Conservation (phyloP, 2,888 invertebrate genomes). For the Ochropleura leucogaster region DNA sequence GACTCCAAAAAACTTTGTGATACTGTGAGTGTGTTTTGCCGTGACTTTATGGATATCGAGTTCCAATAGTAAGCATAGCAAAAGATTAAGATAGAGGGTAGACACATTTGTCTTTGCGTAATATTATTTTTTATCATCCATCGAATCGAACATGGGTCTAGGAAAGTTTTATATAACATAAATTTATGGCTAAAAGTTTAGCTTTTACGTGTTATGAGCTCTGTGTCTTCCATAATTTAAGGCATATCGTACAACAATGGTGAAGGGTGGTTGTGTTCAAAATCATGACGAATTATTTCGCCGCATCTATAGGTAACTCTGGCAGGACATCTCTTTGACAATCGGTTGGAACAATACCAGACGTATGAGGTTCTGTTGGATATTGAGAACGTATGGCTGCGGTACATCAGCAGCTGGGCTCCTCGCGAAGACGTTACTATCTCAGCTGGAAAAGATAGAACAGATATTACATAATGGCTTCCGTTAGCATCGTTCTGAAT, state of each 20-base stretch:
- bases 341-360: conserved; percentile 60
- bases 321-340: conserved; percentile 52
- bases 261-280: conserved; percentile 51
- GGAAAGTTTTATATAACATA: too few species aligned
- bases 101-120: too few species aligned
- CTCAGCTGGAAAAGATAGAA: conserved; percentile 3
- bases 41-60: too few species aligned
- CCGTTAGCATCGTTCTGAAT: neutral
- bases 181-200: neutral
- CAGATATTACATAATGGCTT: neutral
- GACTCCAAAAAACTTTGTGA: too few species aligned
- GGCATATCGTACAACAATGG: conserved; percentile 16
- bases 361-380: conserved; percentile 31
- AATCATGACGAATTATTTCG: conserved; percentile 6
- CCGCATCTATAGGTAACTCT: conserved; percentile 28
- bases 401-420: conserved; percentile 37
- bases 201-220: neutral
- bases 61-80: too few species aligned
- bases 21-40: too few species aligned
- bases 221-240: neutral
- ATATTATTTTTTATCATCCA: too few species aligned
- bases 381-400: conserved; percentile 57
- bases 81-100: too few species aligned
- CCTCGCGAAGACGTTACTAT: conserved; percentile 40
- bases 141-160: too few species aligned